These are phyloP conservation scores for Athrips mouffetella DNA, from an alignment of 2,888 invertebrate species.

Conservation along the genomic window DNA sequence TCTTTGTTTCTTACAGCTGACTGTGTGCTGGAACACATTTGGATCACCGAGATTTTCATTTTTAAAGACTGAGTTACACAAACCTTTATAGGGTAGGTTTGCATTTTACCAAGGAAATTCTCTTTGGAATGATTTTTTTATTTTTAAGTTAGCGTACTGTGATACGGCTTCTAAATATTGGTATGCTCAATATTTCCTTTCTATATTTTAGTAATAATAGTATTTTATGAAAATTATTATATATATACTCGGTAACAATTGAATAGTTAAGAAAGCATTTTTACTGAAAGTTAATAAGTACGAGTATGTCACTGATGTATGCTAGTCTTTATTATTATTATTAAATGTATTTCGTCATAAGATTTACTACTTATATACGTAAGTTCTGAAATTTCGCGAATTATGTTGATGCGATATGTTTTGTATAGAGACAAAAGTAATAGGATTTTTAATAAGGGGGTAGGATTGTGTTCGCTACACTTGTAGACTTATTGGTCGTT, in stretches of 20 bases:
- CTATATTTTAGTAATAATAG: slow-evolving; percentile 44
- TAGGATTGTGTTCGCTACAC: too few species aligned
- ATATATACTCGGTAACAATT: slow-evolving; percentile 26
- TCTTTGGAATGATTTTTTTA: slow-evolving; percentile 25
- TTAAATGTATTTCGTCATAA: slow-evolving; percentile 53
- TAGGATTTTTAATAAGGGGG: too few species aligned
- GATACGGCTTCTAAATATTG: slow-evolving; percentile 66
- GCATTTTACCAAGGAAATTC: neutral
- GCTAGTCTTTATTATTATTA: slow-evolving; percentile 73
- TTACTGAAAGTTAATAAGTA: slow-evolving; percentile 51
- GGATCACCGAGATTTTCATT: too few species aligned
- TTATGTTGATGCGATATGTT: too few species aligned
- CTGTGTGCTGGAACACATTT: too few species aligned
- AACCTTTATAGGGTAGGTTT: neutral
- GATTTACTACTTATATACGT: slow-evolving; percentile 43
- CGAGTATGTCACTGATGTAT: slow-evolving; percentile 65
- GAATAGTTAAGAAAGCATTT: slow-evolving; percentile 40
- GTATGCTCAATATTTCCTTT: slow-evolving; percentile 62
- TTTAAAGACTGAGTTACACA: too few species aligned
- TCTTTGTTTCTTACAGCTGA: too few species aligned
- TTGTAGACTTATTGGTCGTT: too few species aligned
- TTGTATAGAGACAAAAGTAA: too few species aligned
- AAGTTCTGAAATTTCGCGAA: too few species aligned
- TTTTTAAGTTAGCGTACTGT: slow-evolving; percentile 69
- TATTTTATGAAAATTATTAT: slow-evolving; percentile 28